phyloP scores from a whole-genome alignment of 2,888 invertebrate genomes.

The Anoplius nigerrimus region DNA sequence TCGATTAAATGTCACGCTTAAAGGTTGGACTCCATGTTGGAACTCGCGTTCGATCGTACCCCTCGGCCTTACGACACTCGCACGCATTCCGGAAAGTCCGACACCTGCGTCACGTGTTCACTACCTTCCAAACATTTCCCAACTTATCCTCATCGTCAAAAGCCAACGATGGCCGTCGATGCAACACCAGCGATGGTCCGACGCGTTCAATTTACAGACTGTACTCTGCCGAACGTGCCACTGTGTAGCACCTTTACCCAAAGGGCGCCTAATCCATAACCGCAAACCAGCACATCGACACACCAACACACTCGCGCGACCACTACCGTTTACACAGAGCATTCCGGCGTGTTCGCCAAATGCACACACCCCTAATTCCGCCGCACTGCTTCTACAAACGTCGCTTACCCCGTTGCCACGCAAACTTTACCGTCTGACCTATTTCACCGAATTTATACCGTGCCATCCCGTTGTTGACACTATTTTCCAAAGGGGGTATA shows the following conservation, averaged over 20 bases:
- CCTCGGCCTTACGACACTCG: background rate
- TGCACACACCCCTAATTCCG: background rate
- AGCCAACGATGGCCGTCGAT: too few species aligned
- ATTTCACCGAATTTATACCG: too few species aligned
- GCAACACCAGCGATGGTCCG: too few species aligned
- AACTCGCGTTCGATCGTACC: slow-evolving; percentile 5
- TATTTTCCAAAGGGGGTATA: too few species aligned
- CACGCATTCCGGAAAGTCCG: background rate
- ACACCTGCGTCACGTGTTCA: too few species aligned
- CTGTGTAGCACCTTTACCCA: too few species aligned
- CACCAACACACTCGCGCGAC: background rate
- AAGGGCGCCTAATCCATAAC: too few species aligned
- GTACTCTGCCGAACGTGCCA: background rate
- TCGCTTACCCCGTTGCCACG: slow-evolving; percentile 7
- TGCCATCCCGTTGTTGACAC: background rate
- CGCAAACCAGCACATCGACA: too few species aligned
- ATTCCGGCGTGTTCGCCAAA: background rate
- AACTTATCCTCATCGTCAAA: too few species aligned
- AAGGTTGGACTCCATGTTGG: slow-evolving; percentile 43
- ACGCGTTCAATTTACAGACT: too few species aligned
- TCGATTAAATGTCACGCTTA: slow-evolving; percentile 49
- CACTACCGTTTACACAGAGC: too few species aligned
- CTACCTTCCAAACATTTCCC: too few species aligned
- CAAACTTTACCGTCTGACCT: background rate
- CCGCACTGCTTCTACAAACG: slow-evolving; percentile 1